phyloP scores from a whole-genome alignment of 2,797 vertebrate genomes.

The Oreonectes daqikongensis region DNA sequence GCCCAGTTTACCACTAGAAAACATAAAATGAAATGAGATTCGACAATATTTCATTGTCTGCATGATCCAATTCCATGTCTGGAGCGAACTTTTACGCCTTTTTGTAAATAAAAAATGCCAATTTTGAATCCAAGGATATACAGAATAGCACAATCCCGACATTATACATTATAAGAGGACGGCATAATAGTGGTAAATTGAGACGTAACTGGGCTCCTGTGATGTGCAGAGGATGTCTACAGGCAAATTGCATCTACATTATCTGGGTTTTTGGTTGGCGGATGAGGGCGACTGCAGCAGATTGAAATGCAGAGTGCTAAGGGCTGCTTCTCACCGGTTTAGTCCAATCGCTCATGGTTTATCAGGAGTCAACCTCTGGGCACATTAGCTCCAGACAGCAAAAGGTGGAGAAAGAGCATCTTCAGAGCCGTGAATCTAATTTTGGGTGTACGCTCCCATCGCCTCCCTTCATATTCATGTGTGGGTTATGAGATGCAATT shows the following conservation, averaged over 20 bases:
- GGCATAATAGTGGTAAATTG: slow-evolving; percentile 12
- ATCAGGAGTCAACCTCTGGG: slow-evolving; percentile 30
- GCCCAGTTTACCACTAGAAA: neutral
- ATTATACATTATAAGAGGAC: slow-evolving; percentile 3
- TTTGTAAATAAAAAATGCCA: slow-evolving; percentile 11
- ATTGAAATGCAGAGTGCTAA: slow-evolving; percentile 36
- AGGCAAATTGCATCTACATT: slow-evolving; percentile 33
- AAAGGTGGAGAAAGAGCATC: slow-evolving; percentile 38
- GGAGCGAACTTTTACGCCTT: neutral
- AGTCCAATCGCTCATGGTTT: slow-evolving; percentile 41
- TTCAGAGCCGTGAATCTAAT: slow-evolving; percentile 49
- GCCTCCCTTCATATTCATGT: slow-evolving; percentile 49
- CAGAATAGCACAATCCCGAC: neutral
- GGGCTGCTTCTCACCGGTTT: slow-evolving; percentile 32
- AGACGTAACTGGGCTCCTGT: slow-evolving; percentile 1
- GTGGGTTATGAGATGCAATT: slow-evolving; percentile 57
- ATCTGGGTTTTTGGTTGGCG: slow-evolving; percentile 32
- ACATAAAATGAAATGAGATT: slow-evolving; percentile 2
- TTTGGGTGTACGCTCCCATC: slow-evolving; percentile 32
- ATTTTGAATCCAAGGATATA: slow-evolving; percentile 11
- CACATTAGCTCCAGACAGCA: slow-evolving; percentile 45
- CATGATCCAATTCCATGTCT: slow-evolving; percentile 20
- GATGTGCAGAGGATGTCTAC: slow-evolving; percentile 31
- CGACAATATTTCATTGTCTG: neutral
- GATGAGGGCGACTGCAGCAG: slow-evolving; percentile 17